A percentile compares a stretch with the other conserved stretches of the same genome.
Evolutionary conservation across 2,888 invertebrate genomes (phyloP).

Genomic region (Biston betularia): DNA sequence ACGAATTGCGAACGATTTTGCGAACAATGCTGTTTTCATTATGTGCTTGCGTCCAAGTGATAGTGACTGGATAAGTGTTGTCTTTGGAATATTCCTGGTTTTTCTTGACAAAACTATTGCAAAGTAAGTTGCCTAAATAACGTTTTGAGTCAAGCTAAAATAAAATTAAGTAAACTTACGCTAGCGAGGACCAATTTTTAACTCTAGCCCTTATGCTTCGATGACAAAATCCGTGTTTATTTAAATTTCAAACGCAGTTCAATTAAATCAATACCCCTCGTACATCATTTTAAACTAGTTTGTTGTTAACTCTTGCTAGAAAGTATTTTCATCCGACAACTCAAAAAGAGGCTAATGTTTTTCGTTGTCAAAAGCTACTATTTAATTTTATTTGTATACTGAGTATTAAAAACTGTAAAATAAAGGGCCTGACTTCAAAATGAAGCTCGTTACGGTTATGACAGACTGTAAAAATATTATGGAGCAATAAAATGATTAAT

Average conservation of each 20-base stretch:
- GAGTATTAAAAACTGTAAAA: slow-evolving; percentile 1
- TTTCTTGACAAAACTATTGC: neutral
- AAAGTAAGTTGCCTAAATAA: slow-evolving; percentile 6
- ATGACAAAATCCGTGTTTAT: too few relatives aligned
- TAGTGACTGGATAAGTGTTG: slow-evolving; percentile 19
- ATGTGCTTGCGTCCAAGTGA: slow-evolving; percentile 28
- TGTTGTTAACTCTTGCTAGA: too few relatives aligned
- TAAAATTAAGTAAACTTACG: neutral
- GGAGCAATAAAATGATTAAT: slow-evolving; percentile 9
- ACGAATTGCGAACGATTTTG: slow-evolving; percentile 43
- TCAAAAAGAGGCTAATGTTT: too few relatives aligned
- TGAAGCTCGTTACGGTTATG: slow-evolving; percentile 8
- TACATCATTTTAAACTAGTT: too few relatives aligned
- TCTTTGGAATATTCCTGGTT: neutral
- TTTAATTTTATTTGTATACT: too few relatives aligned
- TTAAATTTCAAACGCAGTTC: too few relatives aligned
- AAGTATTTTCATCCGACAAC: neutral
- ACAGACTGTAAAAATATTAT: slow-evolving; percentile 11
- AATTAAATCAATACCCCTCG: neutral
- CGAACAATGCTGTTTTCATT: slow-evolving; percentile 14
- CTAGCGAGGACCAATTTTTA: neutral
- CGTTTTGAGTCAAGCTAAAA: neutral
- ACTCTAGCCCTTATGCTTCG: neutral
- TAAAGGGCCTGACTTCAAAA: neutral
- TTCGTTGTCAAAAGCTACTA: too few relatives aligned